These are phyloP conservation scores for Nymphalis urticae DNA, from an alignment of 2,888 invertebrate genomes.

Conservation along the genomic window DNA sequence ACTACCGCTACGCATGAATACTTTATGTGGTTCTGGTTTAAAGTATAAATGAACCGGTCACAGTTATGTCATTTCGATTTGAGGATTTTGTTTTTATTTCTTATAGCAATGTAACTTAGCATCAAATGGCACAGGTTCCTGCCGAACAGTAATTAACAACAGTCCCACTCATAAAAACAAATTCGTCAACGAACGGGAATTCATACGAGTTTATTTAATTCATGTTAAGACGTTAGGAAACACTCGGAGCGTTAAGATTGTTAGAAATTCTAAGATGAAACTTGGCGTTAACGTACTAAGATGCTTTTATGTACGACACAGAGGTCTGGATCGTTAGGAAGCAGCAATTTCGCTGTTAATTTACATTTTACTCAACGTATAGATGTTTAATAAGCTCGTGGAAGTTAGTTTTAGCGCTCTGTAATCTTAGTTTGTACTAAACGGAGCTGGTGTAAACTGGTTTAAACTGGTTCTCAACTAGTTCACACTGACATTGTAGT, in stretches of 20 bases:
- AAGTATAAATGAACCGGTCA: background rate
- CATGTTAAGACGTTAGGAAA: conserved; percentile 21
- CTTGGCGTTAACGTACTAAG: conserved; percentile 38
- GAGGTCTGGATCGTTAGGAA: conserved; percentile 47
- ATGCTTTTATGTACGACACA: conserved; percentile 44
- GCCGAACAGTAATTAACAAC: background rate
- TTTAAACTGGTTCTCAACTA: conserved; percentile 28
- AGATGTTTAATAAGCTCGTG: conserved; percentile 55
- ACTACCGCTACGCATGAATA: no score
- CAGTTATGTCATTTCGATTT: background rate
- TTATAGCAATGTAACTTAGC: background rate
- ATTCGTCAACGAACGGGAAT: conserved; percentile 1
- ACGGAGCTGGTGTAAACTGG: conserved; percentile 38
- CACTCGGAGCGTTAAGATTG: conserved; percentile 28
- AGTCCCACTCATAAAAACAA: background rate
- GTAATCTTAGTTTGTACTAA: conserved; percentile 49
- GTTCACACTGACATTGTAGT: conserved; percentile 12
- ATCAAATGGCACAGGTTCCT: background rate
- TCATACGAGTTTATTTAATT: conserved; percentile 15
- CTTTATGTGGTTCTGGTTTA: no score
- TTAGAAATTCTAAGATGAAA: conserved; percentile 22
- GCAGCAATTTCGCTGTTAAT: conserved; percentile 55
- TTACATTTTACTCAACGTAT: conserved; percentile 54
- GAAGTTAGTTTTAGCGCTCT: conserved; percentile 48
- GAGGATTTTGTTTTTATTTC: background rate